phyloP scores from a whole-genome alignment of 2,113 vertebrate species.

The Scytalopus superciliaris region DNA sequence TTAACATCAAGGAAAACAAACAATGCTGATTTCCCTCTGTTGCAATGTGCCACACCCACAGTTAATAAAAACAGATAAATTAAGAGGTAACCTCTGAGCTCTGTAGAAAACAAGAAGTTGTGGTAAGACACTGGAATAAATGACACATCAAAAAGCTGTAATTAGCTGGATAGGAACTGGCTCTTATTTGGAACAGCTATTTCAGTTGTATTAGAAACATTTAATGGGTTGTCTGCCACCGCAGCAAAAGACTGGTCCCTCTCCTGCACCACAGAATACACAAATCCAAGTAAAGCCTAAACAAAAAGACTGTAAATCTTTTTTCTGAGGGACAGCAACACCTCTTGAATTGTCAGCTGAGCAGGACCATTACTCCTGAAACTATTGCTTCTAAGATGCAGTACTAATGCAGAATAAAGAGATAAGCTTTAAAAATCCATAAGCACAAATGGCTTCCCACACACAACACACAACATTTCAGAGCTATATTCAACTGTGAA shows the following conservation, averaged over 20 bases:
- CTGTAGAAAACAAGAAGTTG: background rate
- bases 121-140: background rate
- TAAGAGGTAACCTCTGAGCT: background rate
- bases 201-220: background rate
- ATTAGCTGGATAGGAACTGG: background rate
- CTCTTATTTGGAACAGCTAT: background rate
- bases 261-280: background rate
- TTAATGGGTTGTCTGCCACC: background rate
- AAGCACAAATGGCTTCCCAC: background rate
- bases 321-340: background rate
- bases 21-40: background rate
- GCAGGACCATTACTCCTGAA: background rate
- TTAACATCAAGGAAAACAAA: slow-evolving; percentile 38
- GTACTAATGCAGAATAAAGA: background rate
- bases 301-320: background rate
- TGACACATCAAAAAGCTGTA: background rate
- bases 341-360: background rate
- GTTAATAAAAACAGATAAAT: background rate
- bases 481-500: background rate
- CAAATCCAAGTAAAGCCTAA: background rate
- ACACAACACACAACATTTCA: background rate
- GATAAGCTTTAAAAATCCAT: background rate
- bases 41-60: background rate
- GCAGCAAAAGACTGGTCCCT: background rate
- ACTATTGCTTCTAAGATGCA: background rate